Base-by-base conservation (phyloP, 2,888 invertebrate species). In the Spicauda simplicius region DNA sequence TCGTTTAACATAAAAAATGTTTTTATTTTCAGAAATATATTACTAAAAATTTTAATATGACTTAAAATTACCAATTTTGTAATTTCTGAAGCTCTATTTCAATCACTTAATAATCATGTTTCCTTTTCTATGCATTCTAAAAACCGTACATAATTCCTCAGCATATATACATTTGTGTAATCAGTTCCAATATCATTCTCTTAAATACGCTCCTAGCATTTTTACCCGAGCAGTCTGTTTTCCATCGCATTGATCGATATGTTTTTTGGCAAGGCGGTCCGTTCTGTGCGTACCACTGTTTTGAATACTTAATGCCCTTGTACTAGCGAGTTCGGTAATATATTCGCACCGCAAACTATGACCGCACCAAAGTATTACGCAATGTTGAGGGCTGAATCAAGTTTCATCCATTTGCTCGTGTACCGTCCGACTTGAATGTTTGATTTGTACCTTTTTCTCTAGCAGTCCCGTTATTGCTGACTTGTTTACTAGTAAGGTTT, bases 261-360 rank as follows among this genome's bases (percentile, higher is more conserved):
- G 60, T 61, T 66, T 66, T 66, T 61, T 61, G 66, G 66, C 60
- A 59, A 19, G 48, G 33, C 48, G 48, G 60, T 59, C 65, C 65
- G 59, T 55, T 41, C 59, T 50, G 55, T 66, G 61, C 52, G 56
- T 60, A 56, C 69, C 66, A 62, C 55, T 56, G 64, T 50, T 69
- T 55, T 71, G 69, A 71, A 70, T 73, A 68, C 54, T 56, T 57
- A 69, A 70, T 69, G 55, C 18, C 52, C 58, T 61, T 64, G 70
- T 64, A 66, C 67, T 63, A 62, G 71, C 52, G 64, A 45, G 30
- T 69, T 70, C 20, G 69, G 64, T 73, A 71, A 75, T 72, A 70
- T 74, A 74, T 75, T 72, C 71, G 69, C 60, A 70, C 71, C 72
- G 65, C 74, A 76, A 69, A 64, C 68, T 73, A 70, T 73, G 71